Percentiles rank a stretch among this genome's conserved stretches.
Evolutionary conservation across 2,888 invertebrate genomes (phyloP).

Genomic region (Hyalella azteca): DNA sequence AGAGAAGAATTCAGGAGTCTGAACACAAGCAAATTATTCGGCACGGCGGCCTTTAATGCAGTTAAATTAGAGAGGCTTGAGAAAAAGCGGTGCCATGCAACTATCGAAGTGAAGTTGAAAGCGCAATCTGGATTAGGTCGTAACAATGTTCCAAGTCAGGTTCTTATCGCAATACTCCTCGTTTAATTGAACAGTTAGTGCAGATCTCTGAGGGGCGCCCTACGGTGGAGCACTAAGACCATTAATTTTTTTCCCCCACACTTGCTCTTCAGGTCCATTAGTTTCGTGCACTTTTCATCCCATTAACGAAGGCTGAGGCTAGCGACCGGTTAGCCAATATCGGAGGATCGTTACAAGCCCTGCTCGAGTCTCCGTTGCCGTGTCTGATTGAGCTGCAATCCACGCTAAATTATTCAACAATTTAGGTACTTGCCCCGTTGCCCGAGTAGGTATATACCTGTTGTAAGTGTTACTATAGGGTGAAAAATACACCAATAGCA

Average conservation of each 20-base stretch:
- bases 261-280: not conserved
- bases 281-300: not conserved
- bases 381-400: not conserved
- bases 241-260: no score
- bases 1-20: not conserved
- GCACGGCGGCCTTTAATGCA: not conserved
- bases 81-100: not conserved
- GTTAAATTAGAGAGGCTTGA: not conserved
- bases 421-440: no score
- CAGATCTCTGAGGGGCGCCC: no score
- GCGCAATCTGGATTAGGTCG: not conserved
- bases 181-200: slow-evolving; percentile 16
- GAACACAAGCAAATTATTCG: not conserved
- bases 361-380: not conserved
- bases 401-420: no score
- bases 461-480: no score
- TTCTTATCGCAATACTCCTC: not conserved
- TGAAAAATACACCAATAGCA: no score
- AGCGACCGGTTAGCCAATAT: not conserved
- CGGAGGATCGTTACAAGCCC: not conserved
- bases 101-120: not conserved
- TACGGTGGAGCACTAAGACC: not conserved
- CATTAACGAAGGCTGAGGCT: not conserved
- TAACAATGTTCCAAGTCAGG: not conserved
- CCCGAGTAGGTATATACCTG: no score